phyloP scores from a whole-genome alignment of 2,888 invertebrate species.

The Crepidodera aurea region DNA sequence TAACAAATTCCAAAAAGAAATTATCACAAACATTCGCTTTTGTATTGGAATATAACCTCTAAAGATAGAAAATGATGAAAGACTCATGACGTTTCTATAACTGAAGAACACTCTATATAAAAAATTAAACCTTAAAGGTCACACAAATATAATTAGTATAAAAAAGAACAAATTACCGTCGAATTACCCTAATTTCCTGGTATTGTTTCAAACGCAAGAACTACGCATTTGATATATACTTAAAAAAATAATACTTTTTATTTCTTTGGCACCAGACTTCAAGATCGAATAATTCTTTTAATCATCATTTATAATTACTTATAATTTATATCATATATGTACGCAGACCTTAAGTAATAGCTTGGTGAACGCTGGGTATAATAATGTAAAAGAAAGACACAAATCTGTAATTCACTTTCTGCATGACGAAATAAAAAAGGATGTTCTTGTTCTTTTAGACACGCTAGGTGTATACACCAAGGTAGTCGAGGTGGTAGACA shows the following conservation, averaged over 20 bases:
- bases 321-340: not conserved
- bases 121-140: not conserved
- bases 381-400: constrained; percentile 13
- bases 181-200: not conserved
- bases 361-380: constrained; percentile 4
- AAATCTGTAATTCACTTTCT: constrained; percentile 18
- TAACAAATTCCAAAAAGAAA: too few species aligned
- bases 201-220: not conserved
- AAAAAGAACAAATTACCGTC: too few species aligned
- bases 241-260: not conserved
- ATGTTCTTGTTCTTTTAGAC: not conserved
- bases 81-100: too few species aligned
- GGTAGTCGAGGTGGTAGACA: too few species aligned
- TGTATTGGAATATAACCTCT: too few species aligned
- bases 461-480: not conserved
- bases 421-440: constrained; percentile 11
- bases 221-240: not conserved
- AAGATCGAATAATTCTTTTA: constrained; percentile 1
- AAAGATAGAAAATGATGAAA: too few species aligned
- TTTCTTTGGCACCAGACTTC: constrained; percentile 1
- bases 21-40: too few species aligned
- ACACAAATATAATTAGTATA: not conserved
- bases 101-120: not conserved
- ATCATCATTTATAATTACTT: not conserved
- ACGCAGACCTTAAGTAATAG: constrained; percentile 4